A percentile compares a stretch with the other conserved stretches of the same genome.
phyloP scores from a whole-genome alignment of 2,113 vertebrate species.

The Vulpes ferrilata region DNA sequence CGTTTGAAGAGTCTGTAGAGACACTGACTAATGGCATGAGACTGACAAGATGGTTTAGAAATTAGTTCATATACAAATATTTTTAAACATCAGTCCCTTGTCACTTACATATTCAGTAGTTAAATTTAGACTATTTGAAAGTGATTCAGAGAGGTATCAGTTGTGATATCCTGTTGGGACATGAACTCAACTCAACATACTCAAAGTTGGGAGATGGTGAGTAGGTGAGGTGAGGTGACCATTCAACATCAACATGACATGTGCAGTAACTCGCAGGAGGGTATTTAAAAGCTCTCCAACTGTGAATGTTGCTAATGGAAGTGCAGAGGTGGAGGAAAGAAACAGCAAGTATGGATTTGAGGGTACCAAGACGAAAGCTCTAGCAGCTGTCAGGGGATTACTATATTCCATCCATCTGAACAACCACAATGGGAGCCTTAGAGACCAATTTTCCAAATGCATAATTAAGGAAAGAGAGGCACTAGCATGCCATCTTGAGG shows the following conservation, averaged over 20 bases:
- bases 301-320: not conserved
- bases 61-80: constrained; percentile 52
- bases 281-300: not conserved
- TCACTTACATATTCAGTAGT: not conserved
- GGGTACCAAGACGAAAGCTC: not conserved
- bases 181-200: not conserved
- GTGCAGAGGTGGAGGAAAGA: not conserved
- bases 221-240: not conserved
- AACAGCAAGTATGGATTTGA: fast-evolving
- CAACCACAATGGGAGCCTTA: not conserved
- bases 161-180: not conserved
- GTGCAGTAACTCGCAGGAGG: not conserved
- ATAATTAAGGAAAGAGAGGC: not conserved
- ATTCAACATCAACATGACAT: not conserved
- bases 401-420: too few species aligned
- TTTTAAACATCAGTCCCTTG: not conserved
- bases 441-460: not conserved
- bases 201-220: not conserved
- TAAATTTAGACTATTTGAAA: not conserved
- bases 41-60: constrained; percentile 21
- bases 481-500: not conserved
- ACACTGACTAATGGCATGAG: not conserved
- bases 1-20: not conserved
- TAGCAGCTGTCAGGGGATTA: not conserved
- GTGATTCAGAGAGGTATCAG: not conserved